Percentiles rank a stretch among this genome's conserved stretches.
phyloP scores from a whole-genome alignment of 2,113 vertebrate species.

The Eleginops maclovinus region DNA sequence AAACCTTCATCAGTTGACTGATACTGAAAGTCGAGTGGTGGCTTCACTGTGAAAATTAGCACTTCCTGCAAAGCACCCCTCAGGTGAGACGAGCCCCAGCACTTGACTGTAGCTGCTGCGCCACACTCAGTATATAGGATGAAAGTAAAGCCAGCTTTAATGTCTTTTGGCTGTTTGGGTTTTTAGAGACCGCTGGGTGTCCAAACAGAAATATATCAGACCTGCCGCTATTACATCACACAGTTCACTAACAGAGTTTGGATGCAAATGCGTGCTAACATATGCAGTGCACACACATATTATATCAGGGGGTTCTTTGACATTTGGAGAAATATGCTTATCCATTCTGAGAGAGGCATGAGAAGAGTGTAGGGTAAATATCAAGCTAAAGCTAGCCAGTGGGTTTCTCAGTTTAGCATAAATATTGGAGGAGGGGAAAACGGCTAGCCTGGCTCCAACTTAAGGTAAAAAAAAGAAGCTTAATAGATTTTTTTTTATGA shows the following conservation, averaged over 20 bases:
- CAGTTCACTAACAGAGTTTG: conserved; percentile 1
- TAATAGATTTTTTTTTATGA: not conserved
- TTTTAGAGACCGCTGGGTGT: not conserved
- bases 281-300: not conserved
- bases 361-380: not conserved
- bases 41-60: too few species aligned
- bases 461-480: not conserved
- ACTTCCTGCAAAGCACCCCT: too few species aligned
- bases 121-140: conserved; percentile 40
- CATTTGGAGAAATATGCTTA: not conserved
- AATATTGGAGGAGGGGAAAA: not conserved
- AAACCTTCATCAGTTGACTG: too few species aligned
- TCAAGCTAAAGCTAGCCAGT: not conserved
- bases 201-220: conserved; percentile 12
- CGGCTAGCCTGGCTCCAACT: not conserved
- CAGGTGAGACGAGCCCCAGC: too few species aligned
- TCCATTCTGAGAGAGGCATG: not conserved
- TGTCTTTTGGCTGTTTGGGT: too few species aligned
- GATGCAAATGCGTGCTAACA: not conserved
- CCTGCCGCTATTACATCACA: not conserved
- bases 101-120: too few species aligned
- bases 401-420: not conserved
- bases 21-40: too few species aligned
- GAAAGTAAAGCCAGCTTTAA: conserved; percentile 52
- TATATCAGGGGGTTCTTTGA: not conserved